Evolutionary conservation across 2,888 invertebrate species (phyloP).

Genomic region (Apamea epomidion): DNA sequence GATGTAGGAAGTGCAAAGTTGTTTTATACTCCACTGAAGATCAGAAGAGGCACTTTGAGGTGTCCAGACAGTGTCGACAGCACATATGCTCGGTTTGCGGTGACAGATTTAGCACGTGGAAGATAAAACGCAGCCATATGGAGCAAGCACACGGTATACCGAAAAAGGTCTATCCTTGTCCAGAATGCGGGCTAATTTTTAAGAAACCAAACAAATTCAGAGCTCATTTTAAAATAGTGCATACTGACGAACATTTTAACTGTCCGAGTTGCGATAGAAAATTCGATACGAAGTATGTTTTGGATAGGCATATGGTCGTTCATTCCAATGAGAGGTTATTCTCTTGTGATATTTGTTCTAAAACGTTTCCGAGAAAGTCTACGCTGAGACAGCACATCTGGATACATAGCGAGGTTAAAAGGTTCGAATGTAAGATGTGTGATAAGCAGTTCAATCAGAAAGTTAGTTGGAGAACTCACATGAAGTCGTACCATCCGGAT

Average conservation of each 20-base stretch:
- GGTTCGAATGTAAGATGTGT: constrained; percentile 78
- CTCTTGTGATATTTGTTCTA: constrained; percentile 85
- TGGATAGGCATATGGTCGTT: constrained; percentile 85
- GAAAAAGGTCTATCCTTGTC: constrained; percentile 76
- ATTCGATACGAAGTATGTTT: constrained; percentile 82
- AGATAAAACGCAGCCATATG: constrained; percentile 74
- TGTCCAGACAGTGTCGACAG: constrained; percentile 74
- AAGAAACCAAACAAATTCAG: constrained; percentile 71
- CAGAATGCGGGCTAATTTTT: constrained; percentile 75
- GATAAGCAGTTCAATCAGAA: constrained; percentile 79
- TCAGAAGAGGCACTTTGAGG: constrained; percentile 70
- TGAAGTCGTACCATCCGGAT: constrained; percentile 82
- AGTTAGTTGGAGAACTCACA: constrained; percentile 80
- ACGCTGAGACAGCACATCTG: constrained; percentile 81
- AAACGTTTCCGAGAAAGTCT: constrained; percentile 81
- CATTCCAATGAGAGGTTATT: constrained; percentile 87
- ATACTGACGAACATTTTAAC: constrained; percentile 74
- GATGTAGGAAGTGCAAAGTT: constrained; percentile 78
- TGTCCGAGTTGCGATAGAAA: constrained; percentile 80
- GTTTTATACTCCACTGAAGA: constrained; percentile 74
- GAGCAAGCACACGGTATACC: constrained; percentile 73
- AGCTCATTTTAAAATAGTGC: constrained; percentile 77
- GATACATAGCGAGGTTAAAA: constrained; percentile 82
- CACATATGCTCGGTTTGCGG: constrained; percentile 77
- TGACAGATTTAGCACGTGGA: constrained; percentile 74